Percentiles rank a stretch among this genome's conserved stretches.
Evolutionary conservation across 2,113 vertebrate genomes (phyloP).

Genomic region (Pituophis catenifer): DNA sequence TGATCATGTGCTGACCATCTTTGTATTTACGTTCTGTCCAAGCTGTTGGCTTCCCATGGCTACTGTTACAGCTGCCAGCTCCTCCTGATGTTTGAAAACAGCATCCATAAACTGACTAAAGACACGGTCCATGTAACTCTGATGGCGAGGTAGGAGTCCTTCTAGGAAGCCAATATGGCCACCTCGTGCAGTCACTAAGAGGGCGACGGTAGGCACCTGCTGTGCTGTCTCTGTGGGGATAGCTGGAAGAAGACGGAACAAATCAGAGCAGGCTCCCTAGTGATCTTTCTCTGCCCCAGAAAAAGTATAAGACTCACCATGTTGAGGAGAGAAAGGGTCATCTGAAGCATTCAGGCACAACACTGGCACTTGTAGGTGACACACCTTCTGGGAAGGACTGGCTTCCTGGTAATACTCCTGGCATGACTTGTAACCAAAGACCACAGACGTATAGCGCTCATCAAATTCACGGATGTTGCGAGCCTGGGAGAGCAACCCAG

Average conservation of each 20-base stretch:
- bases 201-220: constrained; percentile 66
- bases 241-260: constrained; percentile 54
- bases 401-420: constrained; percentile 74
- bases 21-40: too few relatives aligned
- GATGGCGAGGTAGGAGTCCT: constrained; percentile 72
- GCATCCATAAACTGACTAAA: constrained; percentile 71
- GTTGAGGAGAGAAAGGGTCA: constrained; percentile 78
- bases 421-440: constrained; percentile 78
- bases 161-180: constrained; percentile 85
- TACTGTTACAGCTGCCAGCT: constrained; percentile 43
- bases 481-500: constrained; percentile 59
- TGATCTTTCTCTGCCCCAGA: fast-evolving
- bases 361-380: constrained; percentile 69
- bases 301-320: constrained; percentile 57
- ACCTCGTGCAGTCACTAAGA: constrained; percentile 73
- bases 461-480: constrained; percentile 78
- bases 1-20: neutral
- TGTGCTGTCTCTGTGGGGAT: constrained; percentile 68
- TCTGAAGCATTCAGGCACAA: constrained; percentile 82
- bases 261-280: neutral
- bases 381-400: constrained; percentile 74
- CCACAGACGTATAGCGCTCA: constrained; percentile 74
- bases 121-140: constrained; percentile 74
- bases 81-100: constrained; percentile 63
- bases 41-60: too few relatives aligned